phyloP scores from a whole-genome alignment of 2,113 vertebrate genomes.

The Cariama cristata region DNA sequence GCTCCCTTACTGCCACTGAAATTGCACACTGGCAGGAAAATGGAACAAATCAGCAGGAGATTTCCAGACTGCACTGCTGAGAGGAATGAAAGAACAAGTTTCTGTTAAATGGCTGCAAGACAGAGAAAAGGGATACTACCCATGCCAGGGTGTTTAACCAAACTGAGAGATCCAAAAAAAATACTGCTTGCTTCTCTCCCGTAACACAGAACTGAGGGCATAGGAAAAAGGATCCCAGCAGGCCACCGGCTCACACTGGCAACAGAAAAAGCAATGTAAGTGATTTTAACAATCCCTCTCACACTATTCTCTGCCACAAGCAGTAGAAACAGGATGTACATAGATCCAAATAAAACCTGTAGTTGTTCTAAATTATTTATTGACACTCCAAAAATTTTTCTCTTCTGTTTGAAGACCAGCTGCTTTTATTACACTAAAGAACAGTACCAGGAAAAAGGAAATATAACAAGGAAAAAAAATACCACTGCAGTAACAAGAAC shows the following conservation, averaged over 20 bases:
- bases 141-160: background rate
- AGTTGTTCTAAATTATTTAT: background rate
- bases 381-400: background rate
- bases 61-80: slow-evolving; percentile 31
- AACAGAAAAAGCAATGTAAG: background rate
- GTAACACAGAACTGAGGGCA: background rate
- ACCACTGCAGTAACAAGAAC: background rate
- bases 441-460: background rate
- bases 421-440: background rate
- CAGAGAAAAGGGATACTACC: background rate
- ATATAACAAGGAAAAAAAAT: background rate
- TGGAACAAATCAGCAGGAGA: background rate
- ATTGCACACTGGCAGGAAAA: background rate
- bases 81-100: slow-evolving; percentile 8
- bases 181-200: background rate
- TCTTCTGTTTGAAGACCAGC: background rate
- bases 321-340: background rate
- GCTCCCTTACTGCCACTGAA: slow-evolving; percentile 18
- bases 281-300: background rate
- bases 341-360: background rate
- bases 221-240: background rate
- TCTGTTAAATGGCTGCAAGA: background rate
- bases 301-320: background rate
- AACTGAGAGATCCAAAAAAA: background rate
- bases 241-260: background rate